Conservation (phyloP, 2,113 vertebrate genomes). For the Scomber japonicus region DNA sequence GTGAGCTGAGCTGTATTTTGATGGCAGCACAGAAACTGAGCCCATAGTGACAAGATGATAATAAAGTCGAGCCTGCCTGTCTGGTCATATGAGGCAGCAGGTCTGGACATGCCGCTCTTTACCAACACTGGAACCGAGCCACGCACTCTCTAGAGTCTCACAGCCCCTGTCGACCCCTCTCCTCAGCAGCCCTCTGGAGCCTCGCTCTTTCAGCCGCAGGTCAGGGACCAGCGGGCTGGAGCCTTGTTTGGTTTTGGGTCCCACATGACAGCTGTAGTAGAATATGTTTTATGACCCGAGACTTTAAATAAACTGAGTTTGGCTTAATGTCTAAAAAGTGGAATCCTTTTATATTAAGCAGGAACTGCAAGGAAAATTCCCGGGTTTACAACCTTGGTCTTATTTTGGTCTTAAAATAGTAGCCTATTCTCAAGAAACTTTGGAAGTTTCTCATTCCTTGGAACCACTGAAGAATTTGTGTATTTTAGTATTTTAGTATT, state of each 20-base stretch:
- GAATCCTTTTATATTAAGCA: conserved; percentile 20
- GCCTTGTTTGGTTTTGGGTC: conserved; percentile 28
- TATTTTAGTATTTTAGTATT: no score
- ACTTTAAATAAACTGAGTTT: conserved; percentile 25
- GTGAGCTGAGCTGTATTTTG: not conserved
- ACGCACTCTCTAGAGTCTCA: conserved; percentile 30
- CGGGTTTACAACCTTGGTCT: not conserved
- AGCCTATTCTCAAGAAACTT: not conserved
- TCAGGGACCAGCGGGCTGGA: not conserved
- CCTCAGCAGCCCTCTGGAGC: conserved; percentile 17
- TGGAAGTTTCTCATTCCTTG: no score
- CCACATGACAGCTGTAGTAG: conserved; percentile 19
- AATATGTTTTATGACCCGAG: conserved; percentile 21
- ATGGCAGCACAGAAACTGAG: not conserved
- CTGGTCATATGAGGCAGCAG: conserved; percentile 43
- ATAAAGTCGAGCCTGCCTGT: conserved; percentile 7
- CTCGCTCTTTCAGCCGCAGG: conserved; percentile 9
- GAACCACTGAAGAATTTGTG: no score
- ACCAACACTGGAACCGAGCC: conserved; percentile 44
- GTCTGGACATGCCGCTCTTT: conserved; percentile 57
- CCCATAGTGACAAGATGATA: conserved; percentile 7
- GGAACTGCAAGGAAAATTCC: not conserved
- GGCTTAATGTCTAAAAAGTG: conserved; percentile 24
- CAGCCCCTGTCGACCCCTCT: conserved; percentile 30
- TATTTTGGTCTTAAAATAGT: conserved; percentile 9